A percentile compares a stretch with the other conserved stretches of the same genome.
Evolutionary conservation across 2,888 invertebrate species (phyloP).

Genomic region (Drosophila infuscata): DNA sequence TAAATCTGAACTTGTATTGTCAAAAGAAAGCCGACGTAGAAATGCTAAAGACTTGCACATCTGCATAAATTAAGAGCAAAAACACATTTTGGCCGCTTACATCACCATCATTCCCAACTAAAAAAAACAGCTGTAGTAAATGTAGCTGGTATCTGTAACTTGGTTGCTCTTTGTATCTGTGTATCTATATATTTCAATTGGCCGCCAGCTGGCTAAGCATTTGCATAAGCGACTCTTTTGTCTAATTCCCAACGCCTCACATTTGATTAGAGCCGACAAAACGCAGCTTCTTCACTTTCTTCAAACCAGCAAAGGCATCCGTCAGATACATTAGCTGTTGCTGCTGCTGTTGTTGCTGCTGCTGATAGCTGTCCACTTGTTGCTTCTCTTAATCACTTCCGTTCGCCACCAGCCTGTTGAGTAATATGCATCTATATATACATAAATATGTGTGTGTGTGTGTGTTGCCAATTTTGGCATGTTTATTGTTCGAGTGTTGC

Average conservation of each 20-base stretch:
- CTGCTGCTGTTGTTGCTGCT: slow-evolving; percentile 24
- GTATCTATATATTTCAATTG: slow-evolving; percentile 33
- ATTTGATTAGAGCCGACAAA: slow-evolving; percentile 46
- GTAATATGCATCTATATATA: slow-evolving; percentile 52
- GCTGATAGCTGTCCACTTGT: slow-evolving; percentile 44
- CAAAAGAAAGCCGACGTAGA: slow-evolving; percentile 72
- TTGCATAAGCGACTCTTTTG: slow-evolving; percentile 76
- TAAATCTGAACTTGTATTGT: slow-evolving; percentile 38
- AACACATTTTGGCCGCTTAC: slow-evolving; percentile 60
- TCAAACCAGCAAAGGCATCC: slow-evolving; percentile 30
- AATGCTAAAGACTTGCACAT: slow-evolving; percentile 51
- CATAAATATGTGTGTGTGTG: slow-evolving; percentile 3
- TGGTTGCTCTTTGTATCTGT: slow-evolving; percentile 4
- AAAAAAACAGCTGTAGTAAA: slow-evolving; percentile 45
- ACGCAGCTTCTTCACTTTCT: slow-evolving; percentile 74
- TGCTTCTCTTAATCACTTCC: slow-evolving; percentile 74
- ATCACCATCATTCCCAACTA: slow-evolving; percentile 38
- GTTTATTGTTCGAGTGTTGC: slow-evolving; percentile 34
- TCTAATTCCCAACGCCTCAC: slow-evolving; percentile 54
- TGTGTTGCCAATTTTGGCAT: slow-evolving; percentile 63
- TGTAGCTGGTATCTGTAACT: slow-evolving; percentile 57
- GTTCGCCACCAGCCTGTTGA: slow-evolving; percentile 62
- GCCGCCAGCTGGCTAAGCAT: slow-evolving; percentile 34
- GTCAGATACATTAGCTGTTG: slow-evolving; percentile 45
- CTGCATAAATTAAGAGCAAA: slow-evolving; percentile 71